phyloP scores from a whole-genome alignment of 2,888 invertebrate species.

The Platycheirus rosarum region DNA sequence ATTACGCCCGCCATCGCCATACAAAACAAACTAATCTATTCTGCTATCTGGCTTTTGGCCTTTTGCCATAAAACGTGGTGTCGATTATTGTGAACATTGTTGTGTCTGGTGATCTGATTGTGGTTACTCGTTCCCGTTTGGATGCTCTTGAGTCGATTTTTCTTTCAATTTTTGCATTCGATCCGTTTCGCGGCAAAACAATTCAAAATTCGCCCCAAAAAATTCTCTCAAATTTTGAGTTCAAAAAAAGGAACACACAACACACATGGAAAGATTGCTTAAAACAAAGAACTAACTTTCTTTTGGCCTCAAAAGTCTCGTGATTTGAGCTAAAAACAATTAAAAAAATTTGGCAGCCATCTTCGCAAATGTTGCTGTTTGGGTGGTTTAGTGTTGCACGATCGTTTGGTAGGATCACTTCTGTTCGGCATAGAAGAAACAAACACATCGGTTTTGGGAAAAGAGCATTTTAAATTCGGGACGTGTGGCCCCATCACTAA shows the following conservation, averaged over 20 bases:
- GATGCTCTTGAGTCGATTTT: no score
- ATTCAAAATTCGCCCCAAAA: neutral
- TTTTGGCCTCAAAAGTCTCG: conserved; percentile 23
- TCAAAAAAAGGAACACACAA: neutral
- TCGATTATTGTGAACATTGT: no score
- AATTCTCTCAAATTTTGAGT: conserved; percentile 1
- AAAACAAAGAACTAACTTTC: neutral
- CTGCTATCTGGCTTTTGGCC: conserved; percentile 6
- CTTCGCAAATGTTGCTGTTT: neutral
- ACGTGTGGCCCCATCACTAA: neutral
- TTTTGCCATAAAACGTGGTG: conserved; percentile 19
- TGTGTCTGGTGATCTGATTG: no score
- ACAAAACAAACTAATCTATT: conserved; percentile 6
- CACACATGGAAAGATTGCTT: no score
- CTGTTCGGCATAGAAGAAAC: neutral
- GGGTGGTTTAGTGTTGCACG: conserved; percentile 2
- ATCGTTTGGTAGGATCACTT: conserved; percentile 24
- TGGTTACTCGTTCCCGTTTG: no score
- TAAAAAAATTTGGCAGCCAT: conserved; percentile 23
- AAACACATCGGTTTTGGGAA: neutral
- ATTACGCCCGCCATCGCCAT: neutral
- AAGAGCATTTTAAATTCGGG: neutral
- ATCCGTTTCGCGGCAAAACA: neutral
- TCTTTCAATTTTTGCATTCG: neutral
- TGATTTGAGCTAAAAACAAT: neutral